A percentile compares a stretch with the other conserved stretches of the same genome.
Conservation (phyloP, 64 coral and sea anemone species). For the Pocillopora damicornis region DNA sequence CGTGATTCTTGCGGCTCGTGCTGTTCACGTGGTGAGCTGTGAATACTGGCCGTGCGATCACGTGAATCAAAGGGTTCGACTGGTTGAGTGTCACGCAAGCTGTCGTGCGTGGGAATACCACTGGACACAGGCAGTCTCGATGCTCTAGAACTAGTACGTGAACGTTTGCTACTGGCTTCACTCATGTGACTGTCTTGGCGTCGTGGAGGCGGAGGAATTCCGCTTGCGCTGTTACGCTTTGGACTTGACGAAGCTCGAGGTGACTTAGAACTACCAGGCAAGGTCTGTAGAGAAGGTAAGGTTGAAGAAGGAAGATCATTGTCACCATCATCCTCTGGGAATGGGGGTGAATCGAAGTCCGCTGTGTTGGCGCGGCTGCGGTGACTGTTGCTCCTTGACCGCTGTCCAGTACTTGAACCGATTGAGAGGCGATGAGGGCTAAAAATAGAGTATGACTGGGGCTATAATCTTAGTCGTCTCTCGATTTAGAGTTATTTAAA, state of each 20-base stretch:
- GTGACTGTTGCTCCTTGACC: conserved; percentile 42
- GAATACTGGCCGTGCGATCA: neutral
- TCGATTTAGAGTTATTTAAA: too few species aligned
- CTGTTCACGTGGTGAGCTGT: conserved; percentile 13
- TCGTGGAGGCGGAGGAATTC: neutral
- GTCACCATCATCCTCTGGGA: conserved; percentile 20
- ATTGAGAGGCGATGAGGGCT: conserved; percentile 12
- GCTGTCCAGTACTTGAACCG: conserved; percentile 23
- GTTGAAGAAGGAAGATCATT: conserved; percentile 12
- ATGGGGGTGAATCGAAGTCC: conserved; percentile 50
- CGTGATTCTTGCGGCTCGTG: neutral
- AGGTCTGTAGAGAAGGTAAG: conserved; percentile 22
- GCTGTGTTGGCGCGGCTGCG: conserved; percentile 35
- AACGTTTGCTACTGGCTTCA: neutral
- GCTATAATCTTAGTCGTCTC: too few species aligned
- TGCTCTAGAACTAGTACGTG: conserved; percentile 9
- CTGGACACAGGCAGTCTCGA: neutral
- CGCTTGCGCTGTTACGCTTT: neutral
- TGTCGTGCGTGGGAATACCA: neutral
- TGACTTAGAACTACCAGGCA: conserved; percentile 17
- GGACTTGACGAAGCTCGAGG: conserved; percentile 19
- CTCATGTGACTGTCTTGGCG: conserved; percentile 17
- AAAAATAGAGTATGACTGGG: neutral
- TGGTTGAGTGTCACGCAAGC: neutral
- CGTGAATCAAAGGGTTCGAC: conserved; percentile 3